Evolutionary conservation across 2,113 vertebrate species (phyloP).

Genomic region (Cyrtonyx montezumae): DNA sequence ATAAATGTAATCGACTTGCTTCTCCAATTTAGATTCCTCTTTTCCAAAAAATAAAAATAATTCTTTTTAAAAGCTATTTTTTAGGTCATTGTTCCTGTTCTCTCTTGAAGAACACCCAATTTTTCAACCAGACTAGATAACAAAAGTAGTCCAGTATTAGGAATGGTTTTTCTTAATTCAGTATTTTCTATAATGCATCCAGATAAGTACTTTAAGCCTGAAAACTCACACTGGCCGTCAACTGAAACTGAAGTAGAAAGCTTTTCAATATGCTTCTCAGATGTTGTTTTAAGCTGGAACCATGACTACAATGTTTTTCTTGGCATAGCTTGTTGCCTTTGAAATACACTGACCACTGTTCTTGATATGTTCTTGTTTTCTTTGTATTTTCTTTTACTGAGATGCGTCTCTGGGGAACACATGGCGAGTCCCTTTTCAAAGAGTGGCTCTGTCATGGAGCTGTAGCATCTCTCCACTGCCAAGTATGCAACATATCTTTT

Average conservation of each 20-base stretch:
- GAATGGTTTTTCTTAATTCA: neutral
- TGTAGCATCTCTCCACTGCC: neutral
- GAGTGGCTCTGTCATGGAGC: neutral
- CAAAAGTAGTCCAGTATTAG: neutral
- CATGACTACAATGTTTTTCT: slow-evolving; percentile 28
- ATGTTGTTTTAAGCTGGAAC: neutral
- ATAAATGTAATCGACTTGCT: neutral
- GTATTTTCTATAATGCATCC: neutral
- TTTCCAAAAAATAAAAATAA: neutral
- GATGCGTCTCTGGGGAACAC: neutral
- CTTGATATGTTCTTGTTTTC: slow-evolving; percentile 10
- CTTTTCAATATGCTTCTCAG: neutral
- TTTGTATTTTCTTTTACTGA: slow-evolving; percentile 23
- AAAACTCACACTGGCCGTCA: neutral
- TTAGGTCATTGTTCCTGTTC: neutral
- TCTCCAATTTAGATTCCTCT: neutral
- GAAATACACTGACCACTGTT: neutral
- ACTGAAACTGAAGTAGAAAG: neutral
- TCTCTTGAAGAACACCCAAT: neutral
- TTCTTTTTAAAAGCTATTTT: neutral
- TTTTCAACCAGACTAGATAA: neutral
- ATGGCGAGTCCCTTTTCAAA: neutral
- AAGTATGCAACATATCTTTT: slow-evolving; percentile 9
- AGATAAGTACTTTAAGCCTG: neutral
- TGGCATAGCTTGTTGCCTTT: slow-evolving; percentile 21